These are phyloP conservation scores for Ophonus ardosiacus DNA, from an alignment of 2,888 invertebrate genomes.

Conservation along the genomic window DNA sequence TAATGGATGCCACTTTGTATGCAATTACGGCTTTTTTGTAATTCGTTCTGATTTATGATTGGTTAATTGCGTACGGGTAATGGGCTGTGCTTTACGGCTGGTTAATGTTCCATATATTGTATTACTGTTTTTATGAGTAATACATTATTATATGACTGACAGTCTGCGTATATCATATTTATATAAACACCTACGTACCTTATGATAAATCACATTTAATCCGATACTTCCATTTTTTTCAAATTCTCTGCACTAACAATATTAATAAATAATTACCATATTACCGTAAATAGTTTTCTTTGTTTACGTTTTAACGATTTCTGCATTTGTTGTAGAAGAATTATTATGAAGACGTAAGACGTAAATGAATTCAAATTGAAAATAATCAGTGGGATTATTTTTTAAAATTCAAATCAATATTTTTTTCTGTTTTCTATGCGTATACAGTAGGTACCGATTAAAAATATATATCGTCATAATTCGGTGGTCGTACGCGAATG, in stretches of 20 bases:
- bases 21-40: slow-evolving; percentile 57
- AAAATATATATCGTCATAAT: too few species aligned
- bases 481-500: too few species aligned
- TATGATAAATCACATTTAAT: neutral
- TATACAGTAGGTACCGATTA: too few species aligned
- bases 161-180: neutral
- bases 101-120: slow-evolving; percentile 16
- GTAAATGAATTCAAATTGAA: too few species aligned
- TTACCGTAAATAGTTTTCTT: too few species aligned
- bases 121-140: slow-evolving; percentile 16
- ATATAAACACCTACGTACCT: neutral
- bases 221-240: neutral
- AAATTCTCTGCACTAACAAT: neutral
- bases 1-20: slow-evolving; percentile 60
- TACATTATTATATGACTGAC: slow-evolving; percentile 11
- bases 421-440: too few species aligned
- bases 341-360: too few species aligned
- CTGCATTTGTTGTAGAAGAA: too few species aligned
- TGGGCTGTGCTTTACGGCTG: slow-evolving; percentile 27
- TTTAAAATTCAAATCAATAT: too few species aligned
- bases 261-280: neutral
- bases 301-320: too few species aligned
- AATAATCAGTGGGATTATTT: too few species aligned
- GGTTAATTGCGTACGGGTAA: slow-evolving; percentile 47
- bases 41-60: slow-evolving; percentile 57